These are phyloP conservation scores for Cololabis saira DNA, from an alignment of 2,113 vertebrate species.

Conservation along the genomic window DNA sequence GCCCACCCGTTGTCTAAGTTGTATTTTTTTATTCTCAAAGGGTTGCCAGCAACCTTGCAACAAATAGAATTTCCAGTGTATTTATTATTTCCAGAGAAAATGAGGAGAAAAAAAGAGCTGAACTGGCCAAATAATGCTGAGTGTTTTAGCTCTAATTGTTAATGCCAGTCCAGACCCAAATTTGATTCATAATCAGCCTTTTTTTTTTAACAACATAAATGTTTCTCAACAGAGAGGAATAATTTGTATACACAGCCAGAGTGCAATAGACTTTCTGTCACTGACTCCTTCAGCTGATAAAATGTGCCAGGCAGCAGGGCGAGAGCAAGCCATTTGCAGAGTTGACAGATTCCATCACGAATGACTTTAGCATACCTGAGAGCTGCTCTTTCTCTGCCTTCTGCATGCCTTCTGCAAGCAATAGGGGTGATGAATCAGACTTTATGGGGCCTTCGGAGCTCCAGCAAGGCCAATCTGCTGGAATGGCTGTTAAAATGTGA, in stretches of 20 bases:
- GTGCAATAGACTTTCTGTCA: conserved; percentile 76
- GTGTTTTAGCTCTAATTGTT: conserved; percentile 29
- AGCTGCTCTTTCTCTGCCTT: conserved; percentile 66
- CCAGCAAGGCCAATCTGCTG: conserved; percentile 75
- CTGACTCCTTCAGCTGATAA: conserved; percentile 69
- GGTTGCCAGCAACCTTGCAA: conserved; percentile 59
- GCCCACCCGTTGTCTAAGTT: conserved; percentile 66
- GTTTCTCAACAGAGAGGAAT: conserved; percentile 49
- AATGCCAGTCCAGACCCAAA: conserved; percentile 18
- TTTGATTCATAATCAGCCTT: conserved; percentile 52
- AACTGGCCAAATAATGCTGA: conserved; percentile 22
- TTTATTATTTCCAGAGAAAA: conserved; percentile 59
- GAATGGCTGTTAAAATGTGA: conserved; percentile 77
- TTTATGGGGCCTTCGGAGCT: conserved; percentile 76
- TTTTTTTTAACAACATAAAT: conserved; percentile 37
- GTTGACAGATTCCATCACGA: conserved; percentile 80
- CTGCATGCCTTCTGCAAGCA: conserved; percentile 67
- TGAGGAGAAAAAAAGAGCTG: conserved; percentile 39
- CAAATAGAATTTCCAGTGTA: conserved; percentile 69
- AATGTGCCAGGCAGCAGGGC: conserved; percentile 63
- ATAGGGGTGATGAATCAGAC: conserved; percentile 75
- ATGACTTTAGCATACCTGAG: conserved; percentile 81
- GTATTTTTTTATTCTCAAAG: conserved; percentile 62
- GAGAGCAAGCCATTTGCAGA: conserved; percentile 72
- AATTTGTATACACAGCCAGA: conserved; percentile 71